phyloP scores from a whole-genome alignment of 2,797 vertebrate species.

The Falco peregrinus region DNA sequence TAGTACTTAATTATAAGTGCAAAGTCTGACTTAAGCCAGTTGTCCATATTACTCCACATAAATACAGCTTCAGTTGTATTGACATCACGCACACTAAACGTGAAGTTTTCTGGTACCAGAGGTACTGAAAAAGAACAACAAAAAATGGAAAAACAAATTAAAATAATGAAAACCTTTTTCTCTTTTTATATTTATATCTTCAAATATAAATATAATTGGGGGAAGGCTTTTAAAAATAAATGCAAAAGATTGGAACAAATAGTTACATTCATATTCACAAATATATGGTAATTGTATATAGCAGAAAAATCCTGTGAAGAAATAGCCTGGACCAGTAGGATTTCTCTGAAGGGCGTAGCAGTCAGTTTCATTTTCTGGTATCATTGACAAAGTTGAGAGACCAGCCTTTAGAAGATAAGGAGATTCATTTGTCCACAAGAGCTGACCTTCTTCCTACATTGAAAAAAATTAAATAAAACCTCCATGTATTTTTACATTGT shows the following conservation, averaged over 20 bases:
- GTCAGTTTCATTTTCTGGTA: constrained; percentile 82
- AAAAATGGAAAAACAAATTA: not conserved
- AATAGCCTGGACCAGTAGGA: constrained; percentile 80
- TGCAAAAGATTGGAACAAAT: not conserved
- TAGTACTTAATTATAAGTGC: constrained; percentile 80
- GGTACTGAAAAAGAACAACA: constrained; percentile 73
- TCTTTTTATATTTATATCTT: not conserved
- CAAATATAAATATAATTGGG: not conserved
- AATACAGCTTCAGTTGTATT: constrained; percentile 80
- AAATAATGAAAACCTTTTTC: not conserved
- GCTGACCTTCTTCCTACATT: constrained; percentile 82
- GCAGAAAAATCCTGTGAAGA: constrained; percentile 87
- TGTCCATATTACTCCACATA: constrained; percentile 75
- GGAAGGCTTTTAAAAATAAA: not conserved
- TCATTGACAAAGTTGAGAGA: constrained; percentile 68
- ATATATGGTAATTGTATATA: constrained; percentile 85
- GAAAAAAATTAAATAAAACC: not conserved
- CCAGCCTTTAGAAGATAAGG: constrained; percentile 72
- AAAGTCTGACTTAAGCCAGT: constrained; percentile 66
- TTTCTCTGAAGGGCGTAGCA: constrained; percentile 89
- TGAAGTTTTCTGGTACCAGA: constrained; percentile 69
- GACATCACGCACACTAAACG: constrained; percentile 75
- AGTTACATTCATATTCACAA: constrained; percentile 89
- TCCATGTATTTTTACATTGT: not conserved
- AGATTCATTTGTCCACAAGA: constrained; percentile 84